Base-by-base conservation (phyloP, 1,140 invertebrate species). In the Spodoptera litura region DNA sequence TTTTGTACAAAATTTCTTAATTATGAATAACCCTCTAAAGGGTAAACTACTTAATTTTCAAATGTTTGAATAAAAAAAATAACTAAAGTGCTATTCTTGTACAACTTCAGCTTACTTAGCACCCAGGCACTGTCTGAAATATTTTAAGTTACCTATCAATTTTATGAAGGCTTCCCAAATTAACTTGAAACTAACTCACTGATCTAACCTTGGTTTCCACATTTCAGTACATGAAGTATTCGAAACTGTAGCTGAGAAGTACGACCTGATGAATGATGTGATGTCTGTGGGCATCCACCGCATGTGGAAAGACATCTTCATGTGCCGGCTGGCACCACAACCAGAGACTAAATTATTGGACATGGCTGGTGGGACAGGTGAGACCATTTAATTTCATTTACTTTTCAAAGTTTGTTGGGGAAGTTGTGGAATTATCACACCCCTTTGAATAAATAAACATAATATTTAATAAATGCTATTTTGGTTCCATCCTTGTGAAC, bases 191-290 rank as follows among this genome's bases (percentile, higher is more conserved):
- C 4, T 44, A 11, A 5, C 27, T 53, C 20, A 20, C 20, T 20
- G 20, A 56, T 56, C 59, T 59, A 20, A 59, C 53, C 10, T 9
- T 12, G 15, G 3, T 72, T 5, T 9, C 6, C 8, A 59, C 51
- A 12, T 49, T 53, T 12, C 93, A 99, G 99, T 99, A 12, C 96
- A 98, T 84, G 95, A 97, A 89, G 98, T 99, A 4, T 99, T 99
- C 95, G 97, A 98, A 93, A 98, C 97, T 94, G 99, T 99, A 5
- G 99, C 99, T 5, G 95, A 96, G 71, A 98, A 97, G 53, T 99
- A 99, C 94, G 99, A 99, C 94, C 81, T 97, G 64, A 99, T 99
- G 99, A 99, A 99, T 94, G 99, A 99, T 96, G 96, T 96, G 0
- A 99, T 99, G 99, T 99, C 98, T 81, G 94, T 97, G 80, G 99